Evolutionary conservation across 2,797 vertebrate species (phyloP), one percentile per base, ranked within the genome.

Genomic region (Myotis daubentonii): DNA sequence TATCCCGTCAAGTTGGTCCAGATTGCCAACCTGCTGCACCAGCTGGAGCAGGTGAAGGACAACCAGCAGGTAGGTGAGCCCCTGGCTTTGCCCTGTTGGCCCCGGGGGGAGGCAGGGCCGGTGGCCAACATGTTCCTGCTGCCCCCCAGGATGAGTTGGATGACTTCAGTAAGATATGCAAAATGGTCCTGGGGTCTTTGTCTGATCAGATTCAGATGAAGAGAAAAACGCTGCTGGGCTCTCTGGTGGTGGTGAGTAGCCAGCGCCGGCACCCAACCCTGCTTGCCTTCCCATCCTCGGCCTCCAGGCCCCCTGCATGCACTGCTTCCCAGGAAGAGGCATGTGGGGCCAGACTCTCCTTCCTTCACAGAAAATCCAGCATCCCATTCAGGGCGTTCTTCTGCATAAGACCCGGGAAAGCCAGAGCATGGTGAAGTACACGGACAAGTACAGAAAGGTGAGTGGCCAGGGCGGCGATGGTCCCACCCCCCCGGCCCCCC

Each of bases 11-110:
- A 65, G 82, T 89, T 79, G 0, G 87, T 96, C 36, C 97, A 81
- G 93, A 96, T 97, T 0, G 41, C 51, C 17, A 91, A 10, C 2
- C 95, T 98, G 0, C 6, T 19, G 23, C 80, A 13, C 86, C 95
- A 94, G 91, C 81, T 98, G 91, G 93, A 87, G 92, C 95, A 81
- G 81, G 71, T 95, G 71, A 96, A 92, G 28, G 10, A 95, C 68
- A 91, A 78, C 2, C 96, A 98, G 62, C 96, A 98, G 97, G 97
- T 98, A 49, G 28, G 66, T 51, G 38, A 47, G 53, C 11, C 55
- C 93, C 22, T 49, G 84, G 49, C 75, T 38, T n/a, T 12, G 0
- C n/a, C 38, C 60, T 38, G 1, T 53, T 0, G n/a, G 62, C 16
- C 11, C 3, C 0, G 17, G 0, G 1, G 15, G 33, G 38, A 38